These are phyloP conservation scores for Graphium colonna DNA, from an alignment of 2,888 invertebrate species.

Conservation along the genomic window DNA sequence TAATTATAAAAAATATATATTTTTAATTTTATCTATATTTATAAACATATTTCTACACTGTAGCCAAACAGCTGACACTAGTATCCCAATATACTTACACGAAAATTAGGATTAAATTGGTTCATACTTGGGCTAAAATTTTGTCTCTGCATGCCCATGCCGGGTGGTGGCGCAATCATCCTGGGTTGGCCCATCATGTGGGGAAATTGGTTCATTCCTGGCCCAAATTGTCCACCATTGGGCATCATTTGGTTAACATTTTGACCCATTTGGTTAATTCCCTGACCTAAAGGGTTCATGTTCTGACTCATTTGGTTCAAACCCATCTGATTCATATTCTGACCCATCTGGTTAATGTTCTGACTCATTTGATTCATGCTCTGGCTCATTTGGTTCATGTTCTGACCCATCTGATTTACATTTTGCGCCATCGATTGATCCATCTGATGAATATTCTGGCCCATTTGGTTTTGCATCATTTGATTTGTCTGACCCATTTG, in stretches of 20 bases:
- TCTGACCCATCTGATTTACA: conserved; percentile 40
- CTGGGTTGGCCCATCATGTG: conserved; percentile 63
- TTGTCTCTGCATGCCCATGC: conserved; percentile 61
- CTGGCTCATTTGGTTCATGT: conserved; percentile 38
- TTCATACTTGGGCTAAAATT: conserved; percentile 61
- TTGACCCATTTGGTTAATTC: conserved; percentile 33
- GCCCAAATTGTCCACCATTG: conserved; percentile 59
- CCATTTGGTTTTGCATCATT: conserved; percentile 24
- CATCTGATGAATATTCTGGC: conserved; percentile 38
- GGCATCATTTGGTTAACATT: conserved; percentile 46
- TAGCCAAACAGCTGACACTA: too few relatives aligned
- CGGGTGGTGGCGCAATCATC: conserved; percentile 66
- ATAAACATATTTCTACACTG: too few relatives aligned
- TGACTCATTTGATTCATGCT: conserved; percentile 39
- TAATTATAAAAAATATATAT: too few relatives aligned
- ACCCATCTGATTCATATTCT: conserved; percentile 33
- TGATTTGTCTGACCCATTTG: conserved; percentile 45
- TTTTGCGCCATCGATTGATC: conserved; percentile 29
- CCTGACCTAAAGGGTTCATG: conserved; percentile 38
- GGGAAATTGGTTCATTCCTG: conserved; percentile 54
- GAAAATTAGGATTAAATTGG: conserved; percentile 64
- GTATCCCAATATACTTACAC: conserved; percentile 58
- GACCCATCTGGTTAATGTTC: conserved; percentile 42
- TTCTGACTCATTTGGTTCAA: conserved; percentile 39
- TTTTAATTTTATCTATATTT: background rate